Base-by-base conservation (phyloP, 2,888 invertebrate species). In the Ephialtes manifestator region DNA sequence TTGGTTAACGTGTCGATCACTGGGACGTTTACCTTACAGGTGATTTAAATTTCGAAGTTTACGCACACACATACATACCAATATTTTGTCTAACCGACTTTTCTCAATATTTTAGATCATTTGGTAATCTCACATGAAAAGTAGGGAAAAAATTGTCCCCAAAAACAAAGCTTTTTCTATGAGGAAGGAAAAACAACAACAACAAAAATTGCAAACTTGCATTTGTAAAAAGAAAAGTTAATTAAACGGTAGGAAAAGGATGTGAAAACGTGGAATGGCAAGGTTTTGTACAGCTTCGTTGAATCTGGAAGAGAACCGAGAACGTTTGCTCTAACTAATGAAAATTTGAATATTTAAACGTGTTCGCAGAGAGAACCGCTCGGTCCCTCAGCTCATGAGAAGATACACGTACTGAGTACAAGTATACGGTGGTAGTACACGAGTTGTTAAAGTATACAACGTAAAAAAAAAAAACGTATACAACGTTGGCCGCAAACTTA, bases 271-370 rank as follows among this genome's bases (percentile, higher is more conserved):
- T 24, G 11, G 35, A 63, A n/a, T 10, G 63, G 31, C n/a, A 35
- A 35, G 63, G n/a, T n/a, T 63, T 35, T 35, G 18, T 39, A 48
- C 24, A 39, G 46, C 28, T 31, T 18, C 55, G 28, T 60, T 8
- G 15, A 46, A 51, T 58, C 48, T 53, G 39, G 67, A 46, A 60
- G 39, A 83, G 67, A 75, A 72, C 48, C 58, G 67, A 24, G 75
- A 81, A 81, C 81, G 88, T 88, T 90, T 88, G 89, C 88, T 85
- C 67, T 79, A 79, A 85, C 83, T 91, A 90, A 92, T 91, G 92
- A 91, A 91, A 91, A 90, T 88, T 85, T 91, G 89, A 91, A 92
- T 91, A 88, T 91, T 92, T 90, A 87, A 91, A 48, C 74, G 48
- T 31, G 74, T 31, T 46, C 48, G 31, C 51, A 7, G 70, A 28